Base-by-base conservation (phyloP, 2,888 invertebrate genomes). In the Unio pictorum region DNA sequence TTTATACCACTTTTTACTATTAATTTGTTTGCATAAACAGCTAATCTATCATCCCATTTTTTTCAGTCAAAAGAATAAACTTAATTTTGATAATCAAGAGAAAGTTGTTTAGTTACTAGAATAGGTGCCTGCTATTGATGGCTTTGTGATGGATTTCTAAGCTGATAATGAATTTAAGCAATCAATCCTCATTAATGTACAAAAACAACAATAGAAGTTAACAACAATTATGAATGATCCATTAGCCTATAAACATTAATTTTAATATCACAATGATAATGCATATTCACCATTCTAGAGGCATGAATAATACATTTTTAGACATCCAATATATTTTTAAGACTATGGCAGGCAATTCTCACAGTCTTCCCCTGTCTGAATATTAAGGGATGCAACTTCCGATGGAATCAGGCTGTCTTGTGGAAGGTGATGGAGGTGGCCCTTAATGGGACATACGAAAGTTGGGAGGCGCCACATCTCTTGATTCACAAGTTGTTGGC, bases 341-440 rank as follows among this genome's bases (percentile, higher is more conserved):
- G 69, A 54, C 54, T 62, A n/a, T 69, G 72, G 72, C 59, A 67
- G 60, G 71, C 69, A 6, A 55, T 69, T 11, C 54, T 69, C 1
- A 28, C 61, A n/a, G 68, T 67, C 1, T 68, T 72, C 6, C 55
- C 69, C 1, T 7, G 20, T 20, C 3, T 60, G 17, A 56, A 15
- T 7, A 60, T 72, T 4, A 66, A 67, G 23, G 74, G 72, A 23
- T 72, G 74, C 60, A 64, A 30, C 6, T 74, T 74, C 63, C 71
- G 72, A 55, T 74, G 63, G 57, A 28, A 57, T 18, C 74, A 74
- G 57, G 68, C 74, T 15, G 60, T 74, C 8, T 68, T 23, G 57
- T 1, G 72, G 23, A 57, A 69, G 55, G 61, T 64, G 4, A 63
- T 67, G 56, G 57, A 72, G 3, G 57, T 74, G 18, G 69, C 67